A percentile compares a stretch with the other conserved stretches of the same genome.
phyloP scores from a whole-genome alignment of 2,797 vertebrate species.

The Parauchenoglanis ngamensis region DNA sequence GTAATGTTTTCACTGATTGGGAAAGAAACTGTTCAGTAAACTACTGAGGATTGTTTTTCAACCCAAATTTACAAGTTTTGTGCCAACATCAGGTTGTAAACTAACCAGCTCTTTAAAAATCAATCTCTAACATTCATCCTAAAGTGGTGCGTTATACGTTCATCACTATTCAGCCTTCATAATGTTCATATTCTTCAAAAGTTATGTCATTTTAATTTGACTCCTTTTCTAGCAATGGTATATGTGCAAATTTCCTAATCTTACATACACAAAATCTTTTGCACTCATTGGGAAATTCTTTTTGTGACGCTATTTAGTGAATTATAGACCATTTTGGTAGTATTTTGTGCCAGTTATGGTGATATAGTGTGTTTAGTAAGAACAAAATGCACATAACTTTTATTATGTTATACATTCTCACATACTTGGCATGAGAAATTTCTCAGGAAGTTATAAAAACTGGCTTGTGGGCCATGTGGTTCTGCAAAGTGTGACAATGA shows the following conservation, averaged over 20 bases:
- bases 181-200: not conserved
- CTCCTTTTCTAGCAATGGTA: not conserved
- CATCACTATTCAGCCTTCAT: not conserved
- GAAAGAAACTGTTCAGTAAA: not conserved
- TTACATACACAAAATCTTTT: not conserved
- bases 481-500: slow-evolving; percentile 39
- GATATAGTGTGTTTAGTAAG: not conserved
- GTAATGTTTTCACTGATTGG: not conserved
- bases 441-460: slow-evolving; percentile 64
- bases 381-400: not conserved
- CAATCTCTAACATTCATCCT: too few species aligned
- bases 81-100: not conserved
- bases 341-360: not conserved
- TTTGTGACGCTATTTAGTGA: not conserved
- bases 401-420: slow-evolving; percentile 3
- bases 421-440: slow-evolving; percentile 52
- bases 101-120: not conserved
- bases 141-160: too few species aligned
- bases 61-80: not conserved
- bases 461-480: slow-evolving; percentile 47
- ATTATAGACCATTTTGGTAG: not conserved
- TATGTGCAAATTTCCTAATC: too few species aligned
- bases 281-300: not conserved
- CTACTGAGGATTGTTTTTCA: not conserved
- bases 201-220: not conserved